Percentiles rank a stretch among this genome's conserved stretches.
Evolutionary conservation across 2,888 invertebrate genomes (phyloP).

Genomic region (Tachina grossa): DNA sequence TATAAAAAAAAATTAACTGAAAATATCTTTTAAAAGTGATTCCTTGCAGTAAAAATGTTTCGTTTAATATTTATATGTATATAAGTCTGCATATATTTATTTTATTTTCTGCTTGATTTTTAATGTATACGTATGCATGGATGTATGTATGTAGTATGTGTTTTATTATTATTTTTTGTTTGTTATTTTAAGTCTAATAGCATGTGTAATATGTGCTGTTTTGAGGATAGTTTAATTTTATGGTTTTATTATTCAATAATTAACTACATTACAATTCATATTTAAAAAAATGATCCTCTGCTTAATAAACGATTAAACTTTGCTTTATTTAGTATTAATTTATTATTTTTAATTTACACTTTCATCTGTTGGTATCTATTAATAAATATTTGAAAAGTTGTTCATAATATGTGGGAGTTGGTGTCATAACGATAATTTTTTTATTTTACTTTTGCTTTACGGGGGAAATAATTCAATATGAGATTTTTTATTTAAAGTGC

Average conservation of each 20-base stretch:
- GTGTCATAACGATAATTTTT: slow-evolving; percentile 11
- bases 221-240: slow-evolving; percentile 43
- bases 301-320: slow-evolving; percentile 33
- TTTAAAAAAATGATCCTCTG: slow-evolving; percentile 29
- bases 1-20: no score
- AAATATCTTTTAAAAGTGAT: no score
- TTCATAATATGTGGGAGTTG: slow-evolving; percentile 2
- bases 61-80: neutral
- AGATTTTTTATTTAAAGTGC: slow-evolving; percentile 4
- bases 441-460: slow-evolving; percentile 3
- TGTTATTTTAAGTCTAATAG: slow-evolving; percentile 61
- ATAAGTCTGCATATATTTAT: neutral
- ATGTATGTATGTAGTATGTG: slow-evolving; percentile 22
- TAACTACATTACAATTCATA: slow-evolving; percentile 62
- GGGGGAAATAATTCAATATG: neutral
- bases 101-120: neutral
- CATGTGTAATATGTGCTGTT: slow-evolving; percentile 51
- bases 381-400: slow-evolving; percentile 21
- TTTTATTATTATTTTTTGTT: slow-evolving; percentile 35
- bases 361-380: neutral
- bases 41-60: neutral
- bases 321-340: slow-evolving; percentile 27
- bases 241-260: slow-evolving; percentile 35
- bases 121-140: neutral
- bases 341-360: slow-evolving; percentile 22